phyloP scores from a whole-genome alignment of 2,888 invertebrate genomes.

The Oligia latruncula region DNA sequence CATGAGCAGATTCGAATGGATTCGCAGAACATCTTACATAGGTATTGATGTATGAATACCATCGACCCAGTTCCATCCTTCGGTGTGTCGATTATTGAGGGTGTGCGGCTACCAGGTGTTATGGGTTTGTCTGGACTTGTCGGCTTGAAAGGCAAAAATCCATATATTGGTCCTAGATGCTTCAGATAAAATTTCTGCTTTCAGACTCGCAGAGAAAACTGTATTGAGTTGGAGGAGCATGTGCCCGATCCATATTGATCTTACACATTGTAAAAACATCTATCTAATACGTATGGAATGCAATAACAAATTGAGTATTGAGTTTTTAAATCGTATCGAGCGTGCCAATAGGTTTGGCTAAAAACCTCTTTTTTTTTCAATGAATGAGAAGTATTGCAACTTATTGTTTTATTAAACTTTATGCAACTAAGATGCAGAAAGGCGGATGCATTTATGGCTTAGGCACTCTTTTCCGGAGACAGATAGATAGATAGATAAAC shows the following conservation, averaged over 20 bases:
- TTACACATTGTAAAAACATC: too few relatives aligned
- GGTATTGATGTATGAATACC: conserved; percentile 59
- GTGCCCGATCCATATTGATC: too few relatives aligned
- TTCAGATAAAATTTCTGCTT: neutral
- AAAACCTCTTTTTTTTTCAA: neutral
- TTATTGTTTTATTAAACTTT: neutral
- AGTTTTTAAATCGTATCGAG: neutral
- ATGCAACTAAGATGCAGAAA: too few relatives aligned
- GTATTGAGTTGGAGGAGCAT: neutral
- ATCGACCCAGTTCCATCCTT: conserved; percentile 54
- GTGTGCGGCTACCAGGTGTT: conserved; percentile 33
- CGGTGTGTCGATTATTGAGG: conserved; percentile 49
- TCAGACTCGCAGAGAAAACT: neutral
- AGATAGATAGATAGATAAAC: neutral
- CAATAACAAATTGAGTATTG: too few relatives aligned
- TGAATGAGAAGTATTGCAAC: too few relatives aligned
- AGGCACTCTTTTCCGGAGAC: accelerated
- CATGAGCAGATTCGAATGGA: conserved; percentile 48
- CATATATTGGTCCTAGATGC: neutral
- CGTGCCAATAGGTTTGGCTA: too few relatives aligned
- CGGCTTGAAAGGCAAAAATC: neutral
- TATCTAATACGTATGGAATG: too few relatives aligned
- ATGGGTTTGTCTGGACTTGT: conserved; percentile 2
- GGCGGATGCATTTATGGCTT: neutral
- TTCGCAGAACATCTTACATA: conserved; percentile 58